Evolutionary conservation across 1,140 invertebrate species (phyloP), one percentile per base, ranked within the genome.

Genomic region (Maconellicoccus hirsutus): DNA sequence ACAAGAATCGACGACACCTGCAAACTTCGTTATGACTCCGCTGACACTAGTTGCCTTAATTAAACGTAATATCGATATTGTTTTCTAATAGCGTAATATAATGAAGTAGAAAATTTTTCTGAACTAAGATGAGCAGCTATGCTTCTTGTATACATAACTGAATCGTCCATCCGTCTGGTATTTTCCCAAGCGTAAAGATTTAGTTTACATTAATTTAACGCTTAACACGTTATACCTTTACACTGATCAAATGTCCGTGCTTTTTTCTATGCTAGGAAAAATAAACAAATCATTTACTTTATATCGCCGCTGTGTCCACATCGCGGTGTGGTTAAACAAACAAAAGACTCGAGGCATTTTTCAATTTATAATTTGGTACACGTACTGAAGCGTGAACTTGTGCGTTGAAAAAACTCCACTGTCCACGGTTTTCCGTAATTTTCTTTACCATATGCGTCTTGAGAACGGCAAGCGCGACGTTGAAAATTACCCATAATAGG

Each of bases 1-100:
- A 52, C 42, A 52, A 52, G 42, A 52, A 52, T 52, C 42, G 42
- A 52, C 42, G 42, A 52, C 42, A 52, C 42, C 42, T 52, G 42
- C n/a, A 52, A 52, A 52, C n/a, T 52, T 52, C 42, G 16, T 52
- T 19, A 33, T 33, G 29, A 12, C 12, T 12, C 29, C 29, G 29
- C 29, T 33, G 29, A 33, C 42, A 52, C 42, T 52, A 14, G 42
- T 19, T 14, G 12, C n/a, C 42, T 52, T 52, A 52, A 52, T 52
- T 52, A 52, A 14, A 19, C 42, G 2, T 19, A 19, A 14, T 3
- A 16, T 52, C 42, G 42, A 19, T 52, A 52, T 19, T 52, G 42
- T 52, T 52, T 52, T 33, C 6, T 52, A 52, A 52, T 52, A 52
- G 33, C 14, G 33, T 6, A 38, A 38, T 38, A 38, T 14, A 6